These are phyloP conservation scores for Stenoptilia bipunctidactyla DNA, from an alignment of 2,888 invertebrate species.

Conservation along the genomic window DNA sequence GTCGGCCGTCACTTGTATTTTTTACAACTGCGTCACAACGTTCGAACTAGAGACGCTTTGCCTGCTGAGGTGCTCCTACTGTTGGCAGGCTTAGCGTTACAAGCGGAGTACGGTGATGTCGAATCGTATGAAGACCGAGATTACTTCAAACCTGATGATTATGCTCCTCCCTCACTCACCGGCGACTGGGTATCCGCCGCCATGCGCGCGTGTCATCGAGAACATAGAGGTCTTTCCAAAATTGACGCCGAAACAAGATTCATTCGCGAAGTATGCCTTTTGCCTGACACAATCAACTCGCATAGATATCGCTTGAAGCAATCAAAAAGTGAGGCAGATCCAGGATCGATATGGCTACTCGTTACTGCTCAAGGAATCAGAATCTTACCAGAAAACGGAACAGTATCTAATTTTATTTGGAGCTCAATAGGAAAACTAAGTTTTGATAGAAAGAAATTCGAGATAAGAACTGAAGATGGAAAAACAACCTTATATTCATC, in stretches of 20 bases:
- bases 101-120: constrained; percentile 92
- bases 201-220: constrained; percentile 84
- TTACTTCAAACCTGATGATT: constrained; percentile 86
- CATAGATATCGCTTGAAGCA: constrained; percentile 87
- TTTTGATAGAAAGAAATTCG: constrained; percentile 98
- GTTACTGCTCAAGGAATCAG: constrained; percentile 94
- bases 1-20: constrained; percentile 94
- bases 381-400: constrained; percentile 80
- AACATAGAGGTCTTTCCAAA: constrained; percentile 82
- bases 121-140: constrained; percentile 46
- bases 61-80: constrained; percentile 79
- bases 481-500: constrained; percentile 91
- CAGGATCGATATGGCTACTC: constrained; percentile 88
- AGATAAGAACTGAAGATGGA: constrained; percentile 91
- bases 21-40: constrained; percentile 92
- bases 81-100: constrained; percentile 90
- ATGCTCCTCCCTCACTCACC: constrained; percentile 80
- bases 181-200: constrained; percentile 72
- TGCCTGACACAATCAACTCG: constrained; percentile 89
- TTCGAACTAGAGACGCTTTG: constrained; percentile 74
- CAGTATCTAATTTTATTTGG: constrained; percentile 90
- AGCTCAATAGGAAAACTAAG: constrained; percentile 94
- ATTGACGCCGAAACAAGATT: constrained; percentile 89
- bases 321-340: constrained; percentile 80
- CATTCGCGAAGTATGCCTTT: constrained; percentile 88